A percentile compares a stretch with the other conserved stretches of the same genome.
These are phyloP conservation scores for Mus spicilegus DNA, from an alignment of 2,113 vertebrate genomes.

Conservation along the genomic window DNA sequence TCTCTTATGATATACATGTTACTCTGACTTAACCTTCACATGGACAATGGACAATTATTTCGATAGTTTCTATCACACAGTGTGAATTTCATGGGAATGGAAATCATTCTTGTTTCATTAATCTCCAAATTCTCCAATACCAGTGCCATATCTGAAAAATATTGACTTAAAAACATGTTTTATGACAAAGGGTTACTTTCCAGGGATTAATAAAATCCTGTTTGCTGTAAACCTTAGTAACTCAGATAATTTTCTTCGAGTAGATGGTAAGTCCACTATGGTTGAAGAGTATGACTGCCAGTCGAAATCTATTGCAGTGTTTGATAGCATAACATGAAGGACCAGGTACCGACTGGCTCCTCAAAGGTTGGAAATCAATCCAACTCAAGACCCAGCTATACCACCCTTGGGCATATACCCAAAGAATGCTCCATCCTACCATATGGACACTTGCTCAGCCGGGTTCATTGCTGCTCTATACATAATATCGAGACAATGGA, in stretches of 20 bases:
- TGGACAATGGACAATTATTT: slow-evolving; percentile 13
- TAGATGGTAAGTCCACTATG: not conserved
- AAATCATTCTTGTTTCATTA: not conserved
- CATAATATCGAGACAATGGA: not conserved
- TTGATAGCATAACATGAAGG: not conserved
- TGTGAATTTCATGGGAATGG: not conserved
- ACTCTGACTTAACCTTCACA: not conserved
- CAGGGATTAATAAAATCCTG: not conserved
- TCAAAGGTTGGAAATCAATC: not conserved
- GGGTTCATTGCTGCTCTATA: not conserved
- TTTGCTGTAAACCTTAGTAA: not conserved
- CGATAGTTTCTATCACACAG: not conserved
- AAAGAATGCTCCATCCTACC: not conserved
- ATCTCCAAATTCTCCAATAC: not conserved
- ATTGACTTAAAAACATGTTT: slow-evolving; percentile 6
- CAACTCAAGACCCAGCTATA: not conserved
- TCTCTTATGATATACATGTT: not conserved
- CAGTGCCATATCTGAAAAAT: not conserved
- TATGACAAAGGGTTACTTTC: not conserved
- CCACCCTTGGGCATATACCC: not conserved
- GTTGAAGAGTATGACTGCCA: not conserved
- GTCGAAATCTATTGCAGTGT: not conserved
- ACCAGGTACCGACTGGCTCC: not conserved
- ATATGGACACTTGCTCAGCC: not conserved
- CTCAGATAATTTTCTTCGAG: not conserved